Evolutionary conservation across 1,140 invertebrate species (phyloP).

Genomic region (Babylonia areolata): DNA sequence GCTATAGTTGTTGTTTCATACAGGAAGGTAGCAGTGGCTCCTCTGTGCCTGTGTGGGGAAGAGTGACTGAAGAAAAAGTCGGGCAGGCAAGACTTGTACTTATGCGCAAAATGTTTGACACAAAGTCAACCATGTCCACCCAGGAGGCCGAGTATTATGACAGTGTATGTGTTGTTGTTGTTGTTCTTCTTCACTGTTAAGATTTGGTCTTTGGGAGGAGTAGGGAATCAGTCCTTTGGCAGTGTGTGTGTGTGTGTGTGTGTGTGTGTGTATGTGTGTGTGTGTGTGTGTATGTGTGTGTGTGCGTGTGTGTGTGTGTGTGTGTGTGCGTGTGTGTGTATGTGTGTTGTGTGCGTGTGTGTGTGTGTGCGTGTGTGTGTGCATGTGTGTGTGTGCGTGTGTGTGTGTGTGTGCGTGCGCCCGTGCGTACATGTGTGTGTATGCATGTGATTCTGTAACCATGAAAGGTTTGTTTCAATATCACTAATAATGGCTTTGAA

Average conservation of each 20-base stretch:
- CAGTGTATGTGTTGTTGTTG: conserved; percentile 38
- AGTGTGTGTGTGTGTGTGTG: neutral
- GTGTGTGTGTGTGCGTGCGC: too few species aligned
- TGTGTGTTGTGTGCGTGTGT: too few species aligned
- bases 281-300: conserved; percentile 7
- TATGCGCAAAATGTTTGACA: conserved; percentile 60
- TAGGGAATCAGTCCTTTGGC: neutral
- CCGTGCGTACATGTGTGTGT: too few species aligned
- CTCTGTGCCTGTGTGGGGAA: conserved; percentile 31
- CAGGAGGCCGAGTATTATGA: conserved; percentile 61
- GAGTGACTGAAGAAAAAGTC: conserved; percentile 49
- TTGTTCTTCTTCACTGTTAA: too few species aligned
- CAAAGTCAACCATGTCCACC: conserved; percentile 55
- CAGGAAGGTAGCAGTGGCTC: neutral
- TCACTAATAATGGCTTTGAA: too few species aligned
- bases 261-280: neutral
- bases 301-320: neutral
- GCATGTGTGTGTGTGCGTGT: too few species aligned
- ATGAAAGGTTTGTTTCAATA: too few species aligned
- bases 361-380: too few species aligned
- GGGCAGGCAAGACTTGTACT: conserved; percentile 63
- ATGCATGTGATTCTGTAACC: too few species aligned
- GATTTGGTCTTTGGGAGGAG: too few species aligned
- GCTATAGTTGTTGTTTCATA: neutral
- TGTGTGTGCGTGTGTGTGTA: neutral